Evolutionary conservation across 2,888 invertebrate genomes (phyloP).

Genomic region (Merodon equestris): DNA sequence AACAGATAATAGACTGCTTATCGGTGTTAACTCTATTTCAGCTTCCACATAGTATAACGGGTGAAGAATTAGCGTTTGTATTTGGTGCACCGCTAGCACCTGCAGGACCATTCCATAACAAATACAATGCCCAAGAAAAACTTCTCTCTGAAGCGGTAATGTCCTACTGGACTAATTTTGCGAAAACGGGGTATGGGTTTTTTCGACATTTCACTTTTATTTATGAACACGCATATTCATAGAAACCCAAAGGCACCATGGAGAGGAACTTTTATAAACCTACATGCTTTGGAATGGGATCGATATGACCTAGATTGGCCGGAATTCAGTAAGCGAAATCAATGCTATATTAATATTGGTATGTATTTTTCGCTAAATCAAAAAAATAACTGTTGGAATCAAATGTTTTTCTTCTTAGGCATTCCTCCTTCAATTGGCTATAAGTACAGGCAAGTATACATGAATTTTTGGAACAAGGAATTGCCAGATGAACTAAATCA

Average conservation of each 20-base stretch:
- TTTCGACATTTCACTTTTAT: not conserved
- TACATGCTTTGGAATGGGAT: constrained; percentile 84
- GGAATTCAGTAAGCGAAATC: constrained; percentile 86
- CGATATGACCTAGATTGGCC: constrained; percentile 90
- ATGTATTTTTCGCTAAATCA: constrained; percentile 40
- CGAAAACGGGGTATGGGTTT: constrained; percentile 87
- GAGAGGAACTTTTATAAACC: constrained; percentile 83
- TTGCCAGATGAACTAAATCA: constrained; percentile 86
- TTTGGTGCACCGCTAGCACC: constrained; percentile 91
- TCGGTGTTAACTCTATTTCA: constrained; percentile 73
- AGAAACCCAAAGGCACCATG: constrained; percentile 89
- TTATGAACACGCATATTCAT: constrained; percentile 66
- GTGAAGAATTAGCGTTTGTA: constrained; percentile 92
- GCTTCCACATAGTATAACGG: constrained; percentile 88
- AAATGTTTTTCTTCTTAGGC: constrained; percentile 77
- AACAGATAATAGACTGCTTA: no score
- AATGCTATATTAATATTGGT: constrained; percentile 88
- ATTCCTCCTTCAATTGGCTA: constrained; percentile 87
- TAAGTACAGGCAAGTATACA: constrained; percentile 87
- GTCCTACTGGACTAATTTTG: constrained; percentile 94
- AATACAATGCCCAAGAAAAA: constrained; percentile 88
- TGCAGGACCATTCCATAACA: constrained; percentile 84
- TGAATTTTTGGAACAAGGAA: constrained; percentile 91
- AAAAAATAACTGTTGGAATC: not conserved
- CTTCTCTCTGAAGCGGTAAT: constrained; percentile 91